Conservation (phyloP, 2,888 invertebrate species). For the Drosophila merina region DNA sequence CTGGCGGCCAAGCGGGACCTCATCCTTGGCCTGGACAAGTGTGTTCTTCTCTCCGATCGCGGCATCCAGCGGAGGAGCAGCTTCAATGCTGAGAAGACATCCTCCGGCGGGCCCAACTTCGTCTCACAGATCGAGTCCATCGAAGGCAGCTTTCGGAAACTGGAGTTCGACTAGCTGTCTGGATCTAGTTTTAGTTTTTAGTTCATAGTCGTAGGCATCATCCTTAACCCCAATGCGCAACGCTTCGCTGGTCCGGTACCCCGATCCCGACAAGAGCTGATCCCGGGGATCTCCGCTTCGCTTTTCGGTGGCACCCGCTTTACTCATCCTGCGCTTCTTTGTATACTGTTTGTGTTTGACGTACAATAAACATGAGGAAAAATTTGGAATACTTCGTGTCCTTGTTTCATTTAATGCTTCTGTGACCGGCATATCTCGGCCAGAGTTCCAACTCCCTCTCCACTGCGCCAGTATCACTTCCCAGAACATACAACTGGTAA, state of each 20-base stretch:
- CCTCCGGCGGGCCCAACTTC: slow-evolving; percentile 76
- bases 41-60: slow-evolving; percentile 87
- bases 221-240: slow-evolving; percentile 64
- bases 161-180: slow-evolving; percentile 87
- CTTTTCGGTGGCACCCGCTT: slow-evolving; percentile 74
- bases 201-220: slow-evolving; percentile 64
- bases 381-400: slow-evolving; percentile 1
- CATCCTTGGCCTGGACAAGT: slow-evolving; percentile 87
- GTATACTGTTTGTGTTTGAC: slow-evolving; percentile 60
- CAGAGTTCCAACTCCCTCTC: slow-evolving; percentile 58
- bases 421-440: slow-evolving; percentile 63
- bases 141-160: slow-evolving; percentile 88
- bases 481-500: slow-evolving; percentile 55
- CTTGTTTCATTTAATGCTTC: slow-evolving; percentile 33
- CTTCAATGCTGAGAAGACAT: slow-evolving; percentile 76
- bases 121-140: slow-evolving; percentile 82
- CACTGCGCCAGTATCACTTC: slow-evolving; percentile 62
- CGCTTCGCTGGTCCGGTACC: slow-evolving; percentile 61
- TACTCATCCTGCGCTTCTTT: slow-evolving; percentile 72
- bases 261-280: slow-evolving; percentile 27
- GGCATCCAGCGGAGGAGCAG: slow-evolving; percentile 85
- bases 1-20: slow-evolving; percentile 86
- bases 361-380: slow-evolving; percentile 68
- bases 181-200: slow-evolving; percentile 38
- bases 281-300: slow-evolving; percentile 58